Evolutionary conservation across 2,113 vertebrate species (phyloP), one percentile per base, ranked within the genome.

Genomic region (Ophthalmolycus amberensis): DNA sequence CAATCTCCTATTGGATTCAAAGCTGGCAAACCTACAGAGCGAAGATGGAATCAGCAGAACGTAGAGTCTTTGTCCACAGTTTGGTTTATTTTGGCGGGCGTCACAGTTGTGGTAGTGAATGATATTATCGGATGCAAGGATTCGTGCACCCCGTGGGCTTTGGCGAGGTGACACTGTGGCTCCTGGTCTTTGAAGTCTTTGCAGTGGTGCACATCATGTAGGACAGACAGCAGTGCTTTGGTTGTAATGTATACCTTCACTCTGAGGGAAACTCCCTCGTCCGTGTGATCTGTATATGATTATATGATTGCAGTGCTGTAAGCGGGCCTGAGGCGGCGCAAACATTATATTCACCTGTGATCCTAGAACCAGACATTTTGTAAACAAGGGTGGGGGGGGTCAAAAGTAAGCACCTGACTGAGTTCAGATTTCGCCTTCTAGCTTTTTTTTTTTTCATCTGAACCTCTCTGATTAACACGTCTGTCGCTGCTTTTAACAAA

Each of bases 151-250:
- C 67, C 50, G 58, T 25, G 54, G 78, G 44, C 69, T 72, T 73
- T 38, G 46, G 38, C 29, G 69, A 59, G 70, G 72, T 69, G 71
- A 81, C 76, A 60, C 46, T 78, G 27, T 67, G 27, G 25, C 56
- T 84, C 20, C 52, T 70, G 40, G 22, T 29, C 60, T 91, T 88
- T 87, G 80, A 91, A 83, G 88, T 58, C 63, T 86, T 78, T 79
- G 65, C 77, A 9, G 50, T n/a, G 59, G 50, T 70, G 52, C 37
- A 70, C 37, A 64, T 83, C 38, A 25, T 79, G 64, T 83, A 37
- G 64, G 67, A 68, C 46, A 86, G 70, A 62, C 37, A 46, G 60
- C 0, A 42, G 77, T 66, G 52, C 88, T 85, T 84, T 86, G 56
- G 76, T 80, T 84, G 82, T 78, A 83, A 89, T 42, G 46, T 63